Evolutionary conservation across 2,113 vertebrate species (phyloP).

Genomic region (Crotalus viridis): DNA sequence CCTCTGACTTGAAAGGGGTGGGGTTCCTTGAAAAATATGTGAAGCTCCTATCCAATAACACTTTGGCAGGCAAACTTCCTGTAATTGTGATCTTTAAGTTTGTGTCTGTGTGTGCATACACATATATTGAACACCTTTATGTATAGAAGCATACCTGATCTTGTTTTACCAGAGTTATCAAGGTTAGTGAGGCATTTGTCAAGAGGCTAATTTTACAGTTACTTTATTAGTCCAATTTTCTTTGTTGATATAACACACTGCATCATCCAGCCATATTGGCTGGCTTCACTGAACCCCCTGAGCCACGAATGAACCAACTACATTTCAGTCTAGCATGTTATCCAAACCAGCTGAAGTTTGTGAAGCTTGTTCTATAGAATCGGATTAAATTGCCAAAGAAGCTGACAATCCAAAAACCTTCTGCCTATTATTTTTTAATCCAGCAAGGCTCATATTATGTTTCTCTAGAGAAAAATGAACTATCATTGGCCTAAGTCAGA

Average conservation of each 20-base stretch:
- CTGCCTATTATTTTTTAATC: neutral
- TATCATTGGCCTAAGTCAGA: neutral
- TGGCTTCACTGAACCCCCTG: neutral
- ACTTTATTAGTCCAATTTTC: neutral
- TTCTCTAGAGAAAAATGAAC: neutral
- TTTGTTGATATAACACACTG: neutral
- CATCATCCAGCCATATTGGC: neutral
- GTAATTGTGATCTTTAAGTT: neutral
- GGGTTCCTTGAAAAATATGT: constrained; percentile 21
- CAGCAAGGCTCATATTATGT: neutral
- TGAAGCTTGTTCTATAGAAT: neutral
- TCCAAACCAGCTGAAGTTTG: neutral
- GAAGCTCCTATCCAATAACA: neutral
- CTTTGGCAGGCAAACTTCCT: neutral
- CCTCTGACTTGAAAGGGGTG: constrained; percentile 12
- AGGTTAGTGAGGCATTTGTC: neutral
- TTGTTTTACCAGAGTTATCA: neutral
- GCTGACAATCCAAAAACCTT: neutral
- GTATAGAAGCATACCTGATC: neutral
- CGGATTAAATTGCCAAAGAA: neutral
- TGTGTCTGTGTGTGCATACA: neutral
- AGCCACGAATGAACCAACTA: neutral
- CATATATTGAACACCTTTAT: neutral
- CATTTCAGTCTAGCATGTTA: neutral
- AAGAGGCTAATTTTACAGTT: neutral